A percentile compares a stretch with the other conserved stretches of the same genome.
These are phyloP conservation scores for Heteronetta atricapilla DNA, from an alignment of 2,113 vertebrate genomes.

Conservation along the genomic window DNA sequence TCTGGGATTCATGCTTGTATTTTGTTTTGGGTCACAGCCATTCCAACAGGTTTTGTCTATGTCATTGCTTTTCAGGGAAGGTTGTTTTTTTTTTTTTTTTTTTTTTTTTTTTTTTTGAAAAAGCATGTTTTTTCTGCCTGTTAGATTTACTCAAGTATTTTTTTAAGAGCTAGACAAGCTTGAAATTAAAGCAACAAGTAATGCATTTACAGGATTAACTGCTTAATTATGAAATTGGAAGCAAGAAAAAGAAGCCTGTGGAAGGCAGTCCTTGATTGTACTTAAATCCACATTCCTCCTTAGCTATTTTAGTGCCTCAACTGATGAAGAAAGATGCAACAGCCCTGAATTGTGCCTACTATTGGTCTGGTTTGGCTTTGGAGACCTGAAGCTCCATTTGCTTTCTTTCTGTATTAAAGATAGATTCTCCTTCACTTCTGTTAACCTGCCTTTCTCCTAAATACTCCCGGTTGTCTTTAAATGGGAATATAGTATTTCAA, in stretches of 20 bases:
- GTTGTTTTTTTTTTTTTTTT: background rate
- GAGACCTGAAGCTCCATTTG: background rate
- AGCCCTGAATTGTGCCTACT: background rate
- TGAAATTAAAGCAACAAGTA: conserved; percentile 54
- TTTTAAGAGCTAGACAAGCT: conserved; percentile 27
- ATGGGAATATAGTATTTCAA: background rate
- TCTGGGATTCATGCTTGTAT: background rate
- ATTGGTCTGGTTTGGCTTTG: background rate
- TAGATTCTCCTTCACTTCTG: background rate
- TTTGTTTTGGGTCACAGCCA: background rate
- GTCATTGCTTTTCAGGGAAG: background rate
- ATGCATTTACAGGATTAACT: background rate
- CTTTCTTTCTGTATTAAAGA: background rate
- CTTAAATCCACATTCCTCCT: background rate
- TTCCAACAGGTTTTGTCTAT: background rate
- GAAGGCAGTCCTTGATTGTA: background rate
- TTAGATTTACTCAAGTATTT: conserved; percentile 3
- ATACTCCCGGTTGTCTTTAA: background rate
- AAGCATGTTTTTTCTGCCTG: background rate
- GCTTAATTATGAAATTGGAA: conserved; percentile 24
- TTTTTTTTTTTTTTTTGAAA: background rate
- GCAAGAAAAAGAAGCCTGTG: background rate
- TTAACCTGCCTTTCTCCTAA: background rate
- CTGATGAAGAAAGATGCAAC: background rate
- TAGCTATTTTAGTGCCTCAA: background rate